Evolutionary conservation across 2,888 invertebrate species (phyloP).

Genomic region (Microctonus aethiopoides): DNA sequence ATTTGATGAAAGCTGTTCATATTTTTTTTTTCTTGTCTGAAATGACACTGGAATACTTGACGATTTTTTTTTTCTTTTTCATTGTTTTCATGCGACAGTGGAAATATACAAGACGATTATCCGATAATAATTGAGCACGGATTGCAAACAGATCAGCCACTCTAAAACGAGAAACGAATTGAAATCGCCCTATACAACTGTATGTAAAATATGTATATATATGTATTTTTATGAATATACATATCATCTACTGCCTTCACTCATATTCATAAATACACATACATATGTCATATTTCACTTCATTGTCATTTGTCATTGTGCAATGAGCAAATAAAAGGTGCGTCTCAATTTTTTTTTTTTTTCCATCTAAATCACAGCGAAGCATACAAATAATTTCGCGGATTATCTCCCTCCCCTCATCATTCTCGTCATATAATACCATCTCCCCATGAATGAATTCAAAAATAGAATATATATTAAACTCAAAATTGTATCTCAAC

Average conservation of each 20-base stretch:
- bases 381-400: slow-evolving; percentile 60
- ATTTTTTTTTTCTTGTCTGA: no score
- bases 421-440: slow-evolving; percentile 27
- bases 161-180: slow-evolving; percentile 35
- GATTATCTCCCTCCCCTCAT: slow-evolving; percentile 59
- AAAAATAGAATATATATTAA: slow-evolving; percentile 27
- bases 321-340: slow-evolving; percentile 60
- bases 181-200: slow-evolving; percentile 7
- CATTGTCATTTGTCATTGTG: slow-evolving; percentile 66
- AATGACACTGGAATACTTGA: neutral
- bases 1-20: no score
- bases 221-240: no score
- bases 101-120: slow-evolving; percentile 61
- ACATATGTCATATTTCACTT: slow-evolving; percentile 46
- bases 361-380: neutral
- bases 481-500: neutral
- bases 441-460: slow-evolving; percentile 44
- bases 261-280: neutral
- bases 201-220: slow-evolving; percentile 9
- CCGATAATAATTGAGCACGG: slow-evolving; percentile 66
- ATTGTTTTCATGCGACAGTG: slow-evolving; percentile 49
- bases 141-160: slow-evolving; percentile 62
- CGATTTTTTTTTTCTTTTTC: slow-evolving; percentile 42
- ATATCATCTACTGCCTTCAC: no score
- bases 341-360: slow-evolving; percentile 51